Base-by-base conservation (phyloP, 2,797 vertebrate species). In the Alectoris magna region DNA sequence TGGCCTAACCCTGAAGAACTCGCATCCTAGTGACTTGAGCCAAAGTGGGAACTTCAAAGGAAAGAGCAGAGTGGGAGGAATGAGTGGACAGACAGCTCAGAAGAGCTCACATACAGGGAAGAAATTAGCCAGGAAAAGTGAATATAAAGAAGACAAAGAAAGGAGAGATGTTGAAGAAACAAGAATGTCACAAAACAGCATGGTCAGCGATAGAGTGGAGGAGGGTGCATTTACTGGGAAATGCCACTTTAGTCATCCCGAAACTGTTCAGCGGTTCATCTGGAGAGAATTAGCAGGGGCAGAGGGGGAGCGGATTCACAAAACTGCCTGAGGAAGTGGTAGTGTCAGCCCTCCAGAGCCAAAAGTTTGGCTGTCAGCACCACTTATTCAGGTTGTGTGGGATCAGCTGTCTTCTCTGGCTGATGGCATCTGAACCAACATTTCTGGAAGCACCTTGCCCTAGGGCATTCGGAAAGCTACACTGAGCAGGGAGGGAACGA, bases 191-290 rank as follows among this genome's bases (percentile, higher is more conserved):
- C 62, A 79, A 73, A 87, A 66, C 36, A 90, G 84, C 23, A 21
- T 82, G 34, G 74, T 94, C 93, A 95, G 93, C 93, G 88, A 51
- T 6, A 77, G 64, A 82, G 86, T 27, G 49, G 81, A 93, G 72
- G 67, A 85, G 76, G 76, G 63, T 67, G 48, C 43, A 86, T 76
- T 83, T 92, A 72, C 79, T 76, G 90, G 75, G 67, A 96, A 96
- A 91, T 41, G 51, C 51, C 86, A 56, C 24, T 81, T 75, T 63
- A 95, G 90, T 96, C 93, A 96, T 93, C 69, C 85, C 0, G 80
- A 94, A 96, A 96, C 93, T 94, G 82, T 69, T 67, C 26, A 86
- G 85, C 34, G 90, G 91, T 90, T 76, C 70, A 91, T 76, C 39
- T 19, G 11, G 89, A 93, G 70, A 93, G 49, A 78, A 91, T 91